Evolutionary conservation across 2,113 vertebrate genomes (phyloP).

Genomic region (Psettodes erumei): DNA sequence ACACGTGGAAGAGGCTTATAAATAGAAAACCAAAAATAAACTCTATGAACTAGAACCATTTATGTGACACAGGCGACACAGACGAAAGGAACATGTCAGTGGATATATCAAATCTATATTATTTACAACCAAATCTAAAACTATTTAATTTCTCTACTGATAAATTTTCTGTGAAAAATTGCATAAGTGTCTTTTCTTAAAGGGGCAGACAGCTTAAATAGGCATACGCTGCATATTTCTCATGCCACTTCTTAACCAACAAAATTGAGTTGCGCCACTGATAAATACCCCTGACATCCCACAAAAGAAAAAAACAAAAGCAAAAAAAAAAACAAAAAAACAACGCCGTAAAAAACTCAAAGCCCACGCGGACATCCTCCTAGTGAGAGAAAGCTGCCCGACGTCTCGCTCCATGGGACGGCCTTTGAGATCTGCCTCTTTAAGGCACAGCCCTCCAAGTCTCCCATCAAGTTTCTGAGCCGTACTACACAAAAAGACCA

Average conservation of each 20-base stretch:
- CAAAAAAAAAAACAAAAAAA: conserved; percentile 40
- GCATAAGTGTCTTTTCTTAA: conserved; percentile 64
- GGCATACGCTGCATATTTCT: conserved; percentile 47
- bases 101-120: conserved; percentile 71
- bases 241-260: conserved; percentile 8
- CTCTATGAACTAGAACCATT: conserved; percentile 31
- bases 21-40: conserved; percentile 38
- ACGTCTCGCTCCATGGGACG: conserved; percentile 26
- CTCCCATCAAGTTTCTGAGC: conserved; percentile 25
- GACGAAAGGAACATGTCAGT: conserved; percentile 28
- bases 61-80: conserved; percentile 38
- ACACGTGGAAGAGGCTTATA: conserved; percentile 17
- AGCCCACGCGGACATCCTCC: conserved; percentile 18
- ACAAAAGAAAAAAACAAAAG: conserved; percentile 40
- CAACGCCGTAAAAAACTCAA: conserved; percentile 27
- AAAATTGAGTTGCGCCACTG: conserved; percentile 24
- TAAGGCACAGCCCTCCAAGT: conserved; percentile 49
- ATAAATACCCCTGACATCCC: conserved; percentile 54
- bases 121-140: conserved; percentile 77
- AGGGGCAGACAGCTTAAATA: conserved; percentile 32
- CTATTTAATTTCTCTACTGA: conserved; percentile 24
- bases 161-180: conserved; percentile 69
- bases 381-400: conserved; percentile 38
- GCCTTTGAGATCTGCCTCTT: conserved; percentile 58
- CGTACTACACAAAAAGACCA: conserved; percentile 29